Evolutionary conservation across 1,140 invertebrate genomes (phyloP).

Genomic region (Uloborus diversus): DNA sequence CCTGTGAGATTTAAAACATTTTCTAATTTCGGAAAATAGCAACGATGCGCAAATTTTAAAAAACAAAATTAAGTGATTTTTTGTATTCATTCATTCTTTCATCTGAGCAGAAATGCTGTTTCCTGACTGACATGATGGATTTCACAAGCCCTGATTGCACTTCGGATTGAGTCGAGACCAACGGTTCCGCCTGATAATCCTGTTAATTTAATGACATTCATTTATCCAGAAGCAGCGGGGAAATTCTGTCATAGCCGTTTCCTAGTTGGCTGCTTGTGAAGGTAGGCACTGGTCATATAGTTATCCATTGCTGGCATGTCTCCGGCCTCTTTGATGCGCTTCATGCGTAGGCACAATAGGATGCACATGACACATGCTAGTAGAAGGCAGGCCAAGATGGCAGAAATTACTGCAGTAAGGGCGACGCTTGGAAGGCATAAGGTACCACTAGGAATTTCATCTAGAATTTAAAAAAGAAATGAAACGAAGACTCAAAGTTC

Average conservation of each 20-base stretch:
- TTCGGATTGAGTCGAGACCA: no score
- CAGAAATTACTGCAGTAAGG: conserved; percentile 27
- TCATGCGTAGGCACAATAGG: conserved; percentile 30
- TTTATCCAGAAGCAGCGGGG: no score
- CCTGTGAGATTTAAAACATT: no score
- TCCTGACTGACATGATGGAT: no score
- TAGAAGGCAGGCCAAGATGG: conserved; percentile 34
- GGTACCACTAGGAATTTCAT: conserved; percentile 16
- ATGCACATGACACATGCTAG: conserved; percentile 27
- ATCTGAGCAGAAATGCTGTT: no score
- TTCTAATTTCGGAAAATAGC: no score
- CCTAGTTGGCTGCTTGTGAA: conserved; percentile 20
- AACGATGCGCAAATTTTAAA: no score
- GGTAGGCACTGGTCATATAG: conserved; percentile 25
- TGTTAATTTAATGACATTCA: no score
- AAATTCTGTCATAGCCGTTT: conserved; percentile 13
- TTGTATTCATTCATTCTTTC: no score
- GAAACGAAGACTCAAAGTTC: not conserved
- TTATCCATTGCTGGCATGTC: conserved; percentile 3
- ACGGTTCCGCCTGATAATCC: no score
- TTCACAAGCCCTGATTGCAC: no score
- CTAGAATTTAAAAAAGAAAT: conserved; percentile 8
- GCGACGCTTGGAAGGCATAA: conserved; percentile 29
- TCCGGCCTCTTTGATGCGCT: conserved; percentile 29
- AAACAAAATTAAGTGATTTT: no score